Conservation (phyloP, 1,140 invertebrate genomes). For the Eubasilissa regina region DNA sequence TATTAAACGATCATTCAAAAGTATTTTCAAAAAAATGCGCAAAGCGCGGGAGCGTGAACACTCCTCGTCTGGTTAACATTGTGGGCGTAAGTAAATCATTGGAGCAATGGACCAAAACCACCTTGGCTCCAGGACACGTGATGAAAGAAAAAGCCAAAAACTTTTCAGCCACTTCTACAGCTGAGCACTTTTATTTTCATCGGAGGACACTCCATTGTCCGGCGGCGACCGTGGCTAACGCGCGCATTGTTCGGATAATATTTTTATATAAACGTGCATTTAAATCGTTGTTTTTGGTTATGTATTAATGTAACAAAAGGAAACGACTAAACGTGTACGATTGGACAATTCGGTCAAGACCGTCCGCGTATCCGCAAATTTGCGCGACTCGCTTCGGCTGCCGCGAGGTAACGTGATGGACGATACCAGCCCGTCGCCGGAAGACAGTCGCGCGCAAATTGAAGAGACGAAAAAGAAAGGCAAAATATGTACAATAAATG, state of each 20-base stretch:
- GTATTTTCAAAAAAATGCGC: neutral
- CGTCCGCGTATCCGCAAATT: neutral
- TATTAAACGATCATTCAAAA: neutral
- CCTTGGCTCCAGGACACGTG: neutral
- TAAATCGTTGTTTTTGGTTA: neutral
- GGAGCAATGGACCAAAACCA: neutral
- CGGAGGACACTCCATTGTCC: conserved; percentile 27
- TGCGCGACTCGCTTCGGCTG: neutral
- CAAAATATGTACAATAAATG: no score
- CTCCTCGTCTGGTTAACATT: neutral
- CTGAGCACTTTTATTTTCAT: conserved; percentile 10
- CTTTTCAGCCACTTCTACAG: neutral
- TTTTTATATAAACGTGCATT: neutral
- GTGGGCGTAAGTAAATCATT: conserved; percentile 21
- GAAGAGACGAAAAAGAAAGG: no score
- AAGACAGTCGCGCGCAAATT: no score
- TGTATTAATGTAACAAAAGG: conserved; percentile 8
- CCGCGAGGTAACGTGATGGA: neutral
- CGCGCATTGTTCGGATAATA: conserved; percentile 11
- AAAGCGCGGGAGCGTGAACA: conserved; percentile 15
- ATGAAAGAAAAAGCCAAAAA: conserved; percentile 5
- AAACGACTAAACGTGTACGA: conserved; percentile 5
- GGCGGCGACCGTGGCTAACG: conserved; percentile 1
- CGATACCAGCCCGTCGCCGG: no score
- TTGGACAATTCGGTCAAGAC: conserved; percentile 36